phyloP scores from a whole-genome alignment of 2,888 invertebrate genomes.

The Corbicula japonica region DNA sequence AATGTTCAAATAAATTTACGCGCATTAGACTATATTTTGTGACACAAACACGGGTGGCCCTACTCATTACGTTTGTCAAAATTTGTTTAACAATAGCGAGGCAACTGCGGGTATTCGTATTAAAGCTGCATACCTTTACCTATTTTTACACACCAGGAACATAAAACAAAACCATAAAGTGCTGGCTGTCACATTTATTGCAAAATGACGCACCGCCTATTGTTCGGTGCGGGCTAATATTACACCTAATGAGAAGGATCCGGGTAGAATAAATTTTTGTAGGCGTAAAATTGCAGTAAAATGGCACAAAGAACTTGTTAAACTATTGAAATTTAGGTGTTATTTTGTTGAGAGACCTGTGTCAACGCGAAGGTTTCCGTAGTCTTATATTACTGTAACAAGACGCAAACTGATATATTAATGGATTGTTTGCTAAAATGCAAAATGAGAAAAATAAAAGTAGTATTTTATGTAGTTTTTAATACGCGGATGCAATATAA shows the following conservation, averaged over 20 bases:
- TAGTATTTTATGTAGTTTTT: too few relatives aligned
- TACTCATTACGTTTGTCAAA: conserved; percentile 58
- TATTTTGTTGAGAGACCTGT: background rate
- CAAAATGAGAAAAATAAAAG: too few relatives aligned
- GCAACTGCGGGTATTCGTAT: conserved; percentile 40
- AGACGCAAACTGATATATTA: too few relatives aligned
- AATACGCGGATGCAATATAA: too few relatives aligned
- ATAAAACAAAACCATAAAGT: conserved; percentile 66
- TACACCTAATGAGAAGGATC: conserved; percentile 62
- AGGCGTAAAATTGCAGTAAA: conserved; percentile 62
- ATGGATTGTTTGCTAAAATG: too few relatives aligned
- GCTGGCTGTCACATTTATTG: conserved; percentile 60
- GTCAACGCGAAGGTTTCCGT: too few relatives aligned
- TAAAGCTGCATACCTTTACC: conserved; percentile 54
- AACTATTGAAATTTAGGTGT: conserved; percentile 24
- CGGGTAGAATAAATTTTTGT: conserved; percentile 54
- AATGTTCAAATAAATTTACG: conserved; percentile 59
- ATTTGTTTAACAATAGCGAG: conserved; percentile 62
- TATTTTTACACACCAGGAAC: conserved; percentile 40
- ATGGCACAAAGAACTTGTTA: conserved; percentile 46
- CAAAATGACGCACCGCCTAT: conserved; percentile 48
- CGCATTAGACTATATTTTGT: conserved; percentile 58
- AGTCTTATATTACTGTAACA: too few relatives aligned
- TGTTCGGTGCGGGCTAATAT: conserved; percentile 60
- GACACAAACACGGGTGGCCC: conserved; percentile 63